These are phyloP conservation scores for Neostethus bicornis DNA, from an alignment of 2,797 vertebrate genomes.

Conservation along the genomic window DNA sequence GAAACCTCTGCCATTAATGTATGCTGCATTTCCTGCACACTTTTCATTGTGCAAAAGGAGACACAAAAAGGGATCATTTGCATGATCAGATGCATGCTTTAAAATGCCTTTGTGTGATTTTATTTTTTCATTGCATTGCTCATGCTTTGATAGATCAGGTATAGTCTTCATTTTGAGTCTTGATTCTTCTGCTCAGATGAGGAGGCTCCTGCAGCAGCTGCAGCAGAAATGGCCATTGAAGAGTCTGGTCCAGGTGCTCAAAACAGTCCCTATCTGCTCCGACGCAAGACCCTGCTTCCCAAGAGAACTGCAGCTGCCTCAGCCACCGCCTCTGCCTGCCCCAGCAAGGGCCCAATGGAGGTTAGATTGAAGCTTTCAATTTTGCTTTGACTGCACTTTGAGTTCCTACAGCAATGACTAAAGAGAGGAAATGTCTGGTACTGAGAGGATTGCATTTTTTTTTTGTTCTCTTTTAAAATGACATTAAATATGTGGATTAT, in stretches of 20 bases:
- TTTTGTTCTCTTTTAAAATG: slow-evolving; percentile 2
- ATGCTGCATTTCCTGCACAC: slow-evolving; percentile 1
- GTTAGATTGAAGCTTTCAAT: slow-evolving; percentile 58
- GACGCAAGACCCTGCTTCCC: slow-evolving; percentile 97
- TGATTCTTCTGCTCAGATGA: slow-evolving; percentile 85
- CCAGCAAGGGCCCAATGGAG: slow-evolving; percentile 96
- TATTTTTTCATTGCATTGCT: not conserved
- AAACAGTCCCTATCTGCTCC: slow-evolving; percentile 99
- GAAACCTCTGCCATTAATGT: slow-evolving; percentile 32
- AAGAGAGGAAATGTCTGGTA: not conserved
- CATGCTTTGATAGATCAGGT: no score
- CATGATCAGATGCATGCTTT: not conserved
- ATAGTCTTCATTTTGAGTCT: no score
- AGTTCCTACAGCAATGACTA: slow-evolving; percentile 1
- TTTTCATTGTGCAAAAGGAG: not conserved
- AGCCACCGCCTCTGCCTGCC: slow-evolving; percentile 83
- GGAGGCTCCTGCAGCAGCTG: slow-evolving; percentile 92
- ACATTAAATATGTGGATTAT: slow-evolving; percentile 29
- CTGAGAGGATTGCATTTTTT: slow-evolving; percentile 16
- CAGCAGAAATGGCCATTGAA: slow-evolving; percentile 98
- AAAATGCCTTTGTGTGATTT: not conserved
- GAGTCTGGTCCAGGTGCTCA: slow-evolving; percentile 99
- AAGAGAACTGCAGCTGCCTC: slow-evolving; percentile 98
- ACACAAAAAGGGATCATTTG: not conserved
- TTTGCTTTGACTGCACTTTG: slow-evolving; percentile 15